Percentiles rank a stretch among this genome's conserved stretches.
These are phyloP conservation scores for Epinotia ramella DNA, from an alignment of 2,888 invertebrate genomes.

Conservation along the genomic window DNA sequence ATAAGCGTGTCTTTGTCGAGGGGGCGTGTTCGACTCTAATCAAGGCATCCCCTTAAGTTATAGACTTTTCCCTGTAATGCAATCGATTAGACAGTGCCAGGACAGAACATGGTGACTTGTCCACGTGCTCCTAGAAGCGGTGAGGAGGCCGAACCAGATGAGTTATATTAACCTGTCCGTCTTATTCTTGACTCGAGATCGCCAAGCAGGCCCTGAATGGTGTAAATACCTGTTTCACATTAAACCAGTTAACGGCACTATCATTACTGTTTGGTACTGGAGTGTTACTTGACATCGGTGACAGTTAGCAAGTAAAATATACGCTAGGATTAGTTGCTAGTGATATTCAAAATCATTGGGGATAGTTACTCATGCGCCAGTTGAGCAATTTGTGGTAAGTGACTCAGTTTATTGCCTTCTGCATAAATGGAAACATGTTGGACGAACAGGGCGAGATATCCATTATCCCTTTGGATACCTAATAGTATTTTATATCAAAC, in stretches of 20 bases:
- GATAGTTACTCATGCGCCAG: not conserved
- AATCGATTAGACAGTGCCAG: slow-evolving; percentile 23
- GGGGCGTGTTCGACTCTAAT: too few relatives aligned
- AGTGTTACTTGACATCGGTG: slow-evolving; percentile 7
- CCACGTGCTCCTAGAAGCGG: slow-evolving; percentile 71
- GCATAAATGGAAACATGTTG: too few relatives aligned
- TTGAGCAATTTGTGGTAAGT: not conserved
- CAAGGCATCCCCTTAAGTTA: too few relatives aligned
- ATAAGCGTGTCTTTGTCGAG: too few relatives aligned
- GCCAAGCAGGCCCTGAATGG: slow-evolving; percentile 82
- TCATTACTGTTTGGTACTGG: slow-evolving; percentile 52
- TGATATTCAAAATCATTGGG: not conserved
- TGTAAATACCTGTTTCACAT: slow-evolving; percentile 84
- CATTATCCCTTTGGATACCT: too few relatives aligned
- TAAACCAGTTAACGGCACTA: slow-evolving; percentile 80
- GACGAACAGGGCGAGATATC: too few relatives aligned
- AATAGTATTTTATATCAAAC: not conserved
- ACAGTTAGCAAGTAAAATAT: not conserved
- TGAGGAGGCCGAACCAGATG: slow-evolving; percentile 56
- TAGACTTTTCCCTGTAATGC: not conserved
- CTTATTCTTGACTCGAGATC: slow-evolving; percentile 83
- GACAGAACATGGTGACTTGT: slow-evolving; percentile 20
- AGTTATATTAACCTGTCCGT: slow-evolving; percentile 73
- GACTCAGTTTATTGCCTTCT: not conserved
- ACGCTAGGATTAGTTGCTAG: slow-evolving; percentile 3